Evolutionary conservation across 1,140 invertebrate species (phyloP).

Genomic region (Psix sp.): DNA sequence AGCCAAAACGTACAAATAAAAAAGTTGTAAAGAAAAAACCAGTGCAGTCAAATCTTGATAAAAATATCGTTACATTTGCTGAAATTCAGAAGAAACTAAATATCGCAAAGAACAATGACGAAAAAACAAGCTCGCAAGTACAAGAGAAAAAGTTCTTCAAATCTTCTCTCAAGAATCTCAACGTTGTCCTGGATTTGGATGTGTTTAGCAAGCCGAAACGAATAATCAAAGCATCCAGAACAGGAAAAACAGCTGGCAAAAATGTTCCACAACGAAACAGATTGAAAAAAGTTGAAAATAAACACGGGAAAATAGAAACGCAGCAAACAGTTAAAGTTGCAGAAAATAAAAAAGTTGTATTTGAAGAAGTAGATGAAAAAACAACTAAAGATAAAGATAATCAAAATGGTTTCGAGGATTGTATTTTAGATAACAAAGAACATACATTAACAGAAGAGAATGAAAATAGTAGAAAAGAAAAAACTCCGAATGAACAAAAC

Average conservation of each 20-base stretch:
- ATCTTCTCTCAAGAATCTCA: no score
- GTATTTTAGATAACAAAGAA: no score
- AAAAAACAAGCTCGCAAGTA: no score
- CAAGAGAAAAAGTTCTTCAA: no score
- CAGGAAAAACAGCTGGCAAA: no score
- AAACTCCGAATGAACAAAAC: not conserved
- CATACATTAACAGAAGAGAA: not conserved
- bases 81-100: not conserved
- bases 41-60: not conserved
- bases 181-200: no score
- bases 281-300: not conserved
- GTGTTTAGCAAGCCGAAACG: no score
- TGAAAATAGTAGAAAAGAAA: not conserved
- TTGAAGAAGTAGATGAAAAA: not conserved
- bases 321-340: not conserved
- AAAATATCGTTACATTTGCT: not conserved
- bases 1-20: not conserved
- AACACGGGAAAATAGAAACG: not conserved
- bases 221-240: no score
- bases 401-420: no score
- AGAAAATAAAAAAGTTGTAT: no score
- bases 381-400: no score
- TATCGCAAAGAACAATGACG: not conserved
- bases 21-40: conserved; percentile 1
- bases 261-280: not conserved